phyloP scores from a whole-genome alignment of 2,113 vertebrate genomes.

The Apteryx owenii region DNA sequence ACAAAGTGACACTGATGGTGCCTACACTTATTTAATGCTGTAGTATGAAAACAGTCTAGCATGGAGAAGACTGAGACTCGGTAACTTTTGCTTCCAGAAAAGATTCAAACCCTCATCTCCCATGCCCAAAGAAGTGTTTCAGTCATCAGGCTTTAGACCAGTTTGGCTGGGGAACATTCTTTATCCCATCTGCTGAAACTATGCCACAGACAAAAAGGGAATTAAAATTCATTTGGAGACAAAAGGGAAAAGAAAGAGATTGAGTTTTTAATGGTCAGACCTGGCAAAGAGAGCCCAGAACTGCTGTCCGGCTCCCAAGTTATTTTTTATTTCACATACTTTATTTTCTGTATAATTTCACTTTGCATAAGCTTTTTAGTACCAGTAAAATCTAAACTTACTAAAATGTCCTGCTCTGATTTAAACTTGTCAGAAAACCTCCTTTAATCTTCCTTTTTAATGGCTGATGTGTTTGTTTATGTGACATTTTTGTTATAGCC shows the following conservation, averaged over 20 bases:
- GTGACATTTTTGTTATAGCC: background rate
- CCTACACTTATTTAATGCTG: background rate
- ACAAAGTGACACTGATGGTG: background rate
- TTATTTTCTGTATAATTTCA: background rate
- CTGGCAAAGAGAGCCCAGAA: background rate
- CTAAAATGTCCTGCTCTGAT: background rate
- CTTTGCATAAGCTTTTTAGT: background rate
- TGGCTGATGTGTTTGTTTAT: background rate
- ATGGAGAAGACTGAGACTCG: background rate
- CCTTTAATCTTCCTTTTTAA: background rate
- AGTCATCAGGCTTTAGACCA: background rate
- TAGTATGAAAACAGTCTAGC: background rate
- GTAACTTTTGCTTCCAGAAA: background rate
- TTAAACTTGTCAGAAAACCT: background rate
- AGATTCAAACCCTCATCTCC: background rate
- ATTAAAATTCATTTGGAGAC: background rate
- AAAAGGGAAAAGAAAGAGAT: background rate
- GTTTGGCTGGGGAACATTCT: background rate
- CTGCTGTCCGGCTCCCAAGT: background rate
- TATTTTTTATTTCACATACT: background rate
- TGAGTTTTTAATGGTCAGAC: background rate
- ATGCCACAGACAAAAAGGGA: background rate
- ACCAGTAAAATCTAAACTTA: background rate
- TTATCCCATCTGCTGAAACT: background rate
- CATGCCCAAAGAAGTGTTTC: background rate